Percentiles rank a stretch among this genome's conserved stretches.
Conservation (phyloP, 2,113 vertebrate species). For the Clarias batrachus region DNA sequence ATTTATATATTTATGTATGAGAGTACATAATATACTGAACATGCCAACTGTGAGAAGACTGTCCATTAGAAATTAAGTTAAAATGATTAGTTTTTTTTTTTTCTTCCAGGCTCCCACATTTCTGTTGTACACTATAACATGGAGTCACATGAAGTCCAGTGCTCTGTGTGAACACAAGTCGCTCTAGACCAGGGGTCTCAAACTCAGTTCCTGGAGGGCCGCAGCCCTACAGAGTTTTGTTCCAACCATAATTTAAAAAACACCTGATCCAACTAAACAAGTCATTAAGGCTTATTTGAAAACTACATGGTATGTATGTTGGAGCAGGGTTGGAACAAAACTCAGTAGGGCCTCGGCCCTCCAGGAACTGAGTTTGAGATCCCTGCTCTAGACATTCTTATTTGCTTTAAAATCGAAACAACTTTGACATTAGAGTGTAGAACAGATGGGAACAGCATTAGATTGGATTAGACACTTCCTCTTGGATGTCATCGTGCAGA, state of each 20-base stretch:
- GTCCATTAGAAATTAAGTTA: background rate
- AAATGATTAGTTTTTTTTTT: too few relatives aligned
- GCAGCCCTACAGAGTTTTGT: too few relatives aligned
- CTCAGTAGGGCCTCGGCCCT: too few relatives aligned
- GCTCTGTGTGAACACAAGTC: background rate
- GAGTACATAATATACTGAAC: background rate
- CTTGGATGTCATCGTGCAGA: background rate
- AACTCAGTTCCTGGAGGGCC: too few relatives aligned
- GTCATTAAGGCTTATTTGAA: too few relatives aligned
- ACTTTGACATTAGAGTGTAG: background rate
- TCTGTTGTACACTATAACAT: background rate
- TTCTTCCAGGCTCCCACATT: background rate
- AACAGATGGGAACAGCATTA: slow-evolving; percentile 7
- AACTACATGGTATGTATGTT: too few relatives aligned
- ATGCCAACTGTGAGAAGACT: background rate
- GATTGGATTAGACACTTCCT: slow-evolving; percentile 4
- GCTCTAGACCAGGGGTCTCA: too few relatives aligned
- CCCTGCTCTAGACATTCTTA: background rate
- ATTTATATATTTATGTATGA: background rate
- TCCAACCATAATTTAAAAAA: too few relatives aligned
- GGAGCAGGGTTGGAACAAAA: too few relatives aligned
- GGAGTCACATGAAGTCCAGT: background rate
- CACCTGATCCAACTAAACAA: too few relatives aligned
- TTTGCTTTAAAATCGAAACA: background rate
- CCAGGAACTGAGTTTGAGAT: too few relatives aligned